These are phyloP conservation scores for Nibea albiflora DNA, from an alignment of 2,113 vertebrate species.

Conservation along the genomic window DNA sequence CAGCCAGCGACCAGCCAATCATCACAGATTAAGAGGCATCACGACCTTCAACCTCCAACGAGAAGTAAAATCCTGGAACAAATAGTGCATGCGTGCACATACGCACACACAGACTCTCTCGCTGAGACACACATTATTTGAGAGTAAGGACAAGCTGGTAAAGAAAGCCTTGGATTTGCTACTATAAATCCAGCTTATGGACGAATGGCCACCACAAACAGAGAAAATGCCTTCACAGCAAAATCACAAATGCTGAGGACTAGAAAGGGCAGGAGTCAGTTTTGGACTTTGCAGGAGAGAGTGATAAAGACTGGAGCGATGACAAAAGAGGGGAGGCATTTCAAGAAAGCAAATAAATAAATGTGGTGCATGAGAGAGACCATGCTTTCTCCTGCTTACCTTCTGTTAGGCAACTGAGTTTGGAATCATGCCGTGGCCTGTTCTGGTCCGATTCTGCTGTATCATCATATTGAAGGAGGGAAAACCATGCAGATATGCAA, in stretches of 20 bases:
- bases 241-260: constrained; percentile 57
- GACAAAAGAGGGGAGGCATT: constrained; percentile 26
- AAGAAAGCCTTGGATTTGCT: constrained; percentile 72
- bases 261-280: constrained; percentile 44
- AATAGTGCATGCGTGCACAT: constrained; percentile 37
- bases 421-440: not conserved
- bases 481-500: not conserved
- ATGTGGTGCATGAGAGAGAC: not conserved
- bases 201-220: constrained; percentile 68
- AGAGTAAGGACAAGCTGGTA: constrained; percentile 61
- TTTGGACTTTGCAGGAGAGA: constrained; percentile 47
- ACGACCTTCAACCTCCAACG: constrained; percentile 49
- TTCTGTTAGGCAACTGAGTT: not conserved
- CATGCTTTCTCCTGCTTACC: not conserved
- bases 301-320: constrained; percentile 47
- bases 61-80: constrained; percentile 56
- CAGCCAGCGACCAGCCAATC: constrained; percentile 63
- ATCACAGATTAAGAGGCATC: constrained; percentile 72
- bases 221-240: constrained; percentile 70
- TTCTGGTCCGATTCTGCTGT: not conserved
- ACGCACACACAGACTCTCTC: constrained; percentile 21
- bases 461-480: not conserved
- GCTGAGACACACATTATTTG: constrained; percentile 51
- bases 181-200: constrained; percentile 75
- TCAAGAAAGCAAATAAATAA: constrained; percentile 35